A percentile compares a stretch with the other conserved stretches of the same genome.
Conservation (phyloP, 35 echinoderm and acorn worm species). For the Ptychodera flava region DNA sequence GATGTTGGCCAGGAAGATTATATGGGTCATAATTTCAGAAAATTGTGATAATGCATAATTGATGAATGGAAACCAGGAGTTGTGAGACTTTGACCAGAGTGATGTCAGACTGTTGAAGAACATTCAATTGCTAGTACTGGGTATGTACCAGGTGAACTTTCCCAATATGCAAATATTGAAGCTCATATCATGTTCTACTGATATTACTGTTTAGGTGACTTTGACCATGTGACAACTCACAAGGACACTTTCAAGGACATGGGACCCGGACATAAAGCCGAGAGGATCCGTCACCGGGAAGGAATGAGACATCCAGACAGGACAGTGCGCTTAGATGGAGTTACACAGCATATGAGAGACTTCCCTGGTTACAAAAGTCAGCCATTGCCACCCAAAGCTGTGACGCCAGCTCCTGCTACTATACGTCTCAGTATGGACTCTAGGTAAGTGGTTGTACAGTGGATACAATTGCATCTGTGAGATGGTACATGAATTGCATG, state of each 20-base stretch:
- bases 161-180: too few species aligned
- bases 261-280: constrained; percentile 62
- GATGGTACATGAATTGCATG: too few species aligned
- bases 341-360: constrained; percentile 76
- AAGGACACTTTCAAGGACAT: constrained; percentile 68
- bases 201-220: constrained; percentile 58
- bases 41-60: too few species aligned
- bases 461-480: too few species aligned
- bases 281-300: constrained; percentile 9
- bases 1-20: too few species aligned
- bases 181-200: too few species aligned
- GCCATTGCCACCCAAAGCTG: constrained; percentile 48
- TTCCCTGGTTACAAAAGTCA: constrained; percentile 63
- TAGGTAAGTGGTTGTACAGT: constrained; percentile 34
- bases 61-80: too few species aligned
- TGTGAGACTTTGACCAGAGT: too few species aligned
- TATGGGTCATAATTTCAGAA: too few species aligned
- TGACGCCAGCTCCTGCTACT: constrained; percentile 55
- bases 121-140: too few species aligned
- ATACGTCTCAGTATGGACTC: constrained; percentile 91
- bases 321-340: constrained; percentile 25
- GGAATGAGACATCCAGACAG: constrained; percentile 19
- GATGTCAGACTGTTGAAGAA: too few species aligned
- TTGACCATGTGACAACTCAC: constrained; percentile 68
- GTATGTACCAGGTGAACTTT: too few species aligned